These are phyloP conservation scores for Drosophila pruinosa DNA, from an alignment of 1,140 invertebrate species.

Conservation along the genomic window DNA sequence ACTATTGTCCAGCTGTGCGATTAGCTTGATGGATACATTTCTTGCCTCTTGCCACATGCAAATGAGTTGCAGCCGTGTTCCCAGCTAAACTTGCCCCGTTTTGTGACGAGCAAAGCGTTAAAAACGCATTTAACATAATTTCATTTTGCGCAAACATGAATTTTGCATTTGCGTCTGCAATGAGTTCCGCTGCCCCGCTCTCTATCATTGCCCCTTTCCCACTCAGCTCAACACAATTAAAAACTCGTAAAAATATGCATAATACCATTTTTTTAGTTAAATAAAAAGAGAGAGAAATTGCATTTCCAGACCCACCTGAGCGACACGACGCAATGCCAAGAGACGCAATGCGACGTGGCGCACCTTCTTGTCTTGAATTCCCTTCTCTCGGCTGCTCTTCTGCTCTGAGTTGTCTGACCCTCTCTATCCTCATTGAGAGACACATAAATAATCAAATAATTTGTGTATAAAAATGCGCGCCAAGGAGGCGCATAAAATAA, in stretches of 20 bases:
- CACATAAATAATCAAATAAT: conserved; percentile 67
- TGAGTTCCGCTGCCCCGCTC: conserved; percentile 16
- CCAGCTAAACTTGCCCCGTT: conserved; percentile 17
- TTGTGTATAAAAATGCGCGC: conserved; percentile 72
- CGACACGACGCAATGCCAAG: not conserved
- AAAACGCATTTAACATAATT: conserved; percentile 59
- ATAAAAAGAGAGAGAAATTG: conserved; percentile 22
- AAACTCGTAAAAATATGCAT: conserved; percentile 54
- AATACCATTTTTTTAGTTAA: conserved; percentile 20
- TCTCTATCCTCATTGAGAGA: not conserved
- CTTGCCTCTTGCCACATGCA: conserved; percentile 35
- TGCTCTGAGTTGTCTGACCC: not conserved
- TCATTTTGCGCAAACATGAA: conserved; percentile 56
- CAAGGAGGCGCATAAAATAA: conserved; percentile 64
- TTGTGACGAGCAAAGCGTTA: conserved; percentile 33
- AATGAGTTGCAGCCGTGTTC: conserved; percentile 17
- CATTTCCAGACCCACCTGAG: conserved; percentile 12
- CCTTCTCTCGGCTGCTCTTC: not conserved
- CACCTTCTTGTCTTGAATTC: conserved; percentile 18
- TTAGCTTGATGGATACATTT: conserved; percentile 38
- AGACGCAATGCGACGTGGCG: conserved; percentile 2
- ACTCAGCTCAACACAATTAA: conserved; percentile 52
- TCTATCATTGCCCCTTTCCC: not conserved
- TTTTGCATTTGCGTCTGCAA: conserved; percentile 70
- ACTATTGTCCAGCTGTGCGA: conserved; percentile 4